Base-by-base conservation (phyloP, 2,113 vertebrate species). In the Maccullochella peelii region DNA sequence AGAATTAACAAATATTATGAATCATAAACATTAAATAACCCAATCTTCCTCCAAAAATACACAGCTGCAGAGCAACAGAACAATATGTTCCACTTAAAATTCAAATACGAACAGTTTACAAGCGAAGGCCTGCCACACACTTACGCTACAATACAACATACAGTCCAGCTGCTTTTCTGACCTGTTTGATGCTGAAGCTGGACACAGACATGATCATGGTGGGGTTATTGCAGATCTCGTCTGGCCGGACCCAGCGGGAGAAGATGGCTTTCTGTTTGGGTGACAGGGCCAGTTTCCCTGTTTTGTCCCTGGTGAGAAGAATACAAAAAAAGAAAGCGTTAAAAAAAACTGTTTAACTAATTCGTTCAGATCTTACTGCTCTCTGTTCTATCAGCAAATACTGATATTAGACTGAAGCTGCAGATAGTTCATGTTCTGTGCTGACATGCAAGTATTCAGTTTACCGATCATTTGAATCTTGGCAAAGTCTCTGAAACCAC, bases 171-270 rank as follows among this genome's bases (percentile, higher is more conserved):
- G 58, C 1, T 27, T 1, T 2, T 61, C 71, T 90, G 91, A 99
- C 98, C 97, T 99, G 98, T 83, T 99, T 99, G 95, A 99, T 99
- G 94, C 98, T 99, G 95, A 99, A 99, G 93, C 98, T 99, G 89
- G 98, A 99, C 73, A 99, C 98, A n/a, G 98, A 99, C 85, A 98
- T 98, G 93, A 99, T 99, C 98, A 99, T 99, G 0, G 95, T 98
- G 65, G 98, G 98, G 90, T 97, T 99, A 90, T 96, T 98, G 88
- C 95, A 96, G 87, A 99, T 96, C 65, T 99, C 98, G 79, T 99
- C 98, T 2, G 98, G 98, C 14, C 97, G 94, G 30, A 99, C 96
- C 98, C 98, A 99, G 83, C 96, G 97, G 78, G 97, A 96, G 95
- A 99, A 99, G 81, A 97, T 97, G 23, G 97, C 96, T 93, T 96